Evolutionary conservation across 23 tunicate genomes (phyloP).

Genomic region (Trididemnum clinides): DNA sequence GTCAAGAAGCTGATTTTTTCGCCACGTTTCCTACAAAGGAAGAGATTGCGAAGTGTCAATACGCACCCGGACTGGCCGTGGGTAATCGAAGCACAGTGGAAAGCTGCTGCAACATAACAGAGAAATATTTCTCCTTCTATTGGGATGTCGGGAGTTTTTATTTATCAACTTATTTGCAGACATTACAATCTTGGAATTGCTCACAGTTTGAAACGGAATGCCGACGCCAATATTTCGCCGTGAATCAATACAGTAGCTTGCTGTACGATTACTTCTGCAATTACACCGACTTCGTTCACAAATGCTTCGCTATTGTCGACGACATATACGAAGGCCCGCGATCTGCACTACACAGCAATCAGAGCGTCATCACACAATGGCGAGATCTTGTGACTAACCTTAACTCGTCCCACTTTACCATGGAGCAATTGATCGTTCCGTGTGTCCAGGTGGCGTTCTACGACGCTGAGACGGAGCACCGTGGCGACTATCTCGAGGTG

Average conservation of each 20-base stretch:
- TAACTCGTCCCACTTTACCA: not conserved
- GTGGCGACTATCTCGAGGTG: slow-evolving; percentile 69
- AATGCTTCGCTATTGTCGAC: not conserved
- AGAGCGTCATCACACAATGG: not conserved
- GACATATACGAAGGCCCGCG: not conserved
- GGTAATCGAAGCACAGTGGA: not conserved
- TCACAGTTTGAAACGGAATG: slow-evolving; percentile 58
- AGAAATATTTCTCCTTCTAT: not conserved
- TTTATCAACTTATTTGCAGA: slow-evolving; percentile 1
- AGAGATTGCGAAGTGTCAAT: not conserved
- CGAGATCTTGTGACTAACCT: not conserved
- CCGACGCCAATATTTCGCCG: slow-evolving; percentile 12
- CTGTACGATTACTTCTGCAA: slow-evolving; percentile 49
- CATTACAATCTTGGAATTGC: slow-evolving; percentile 53
- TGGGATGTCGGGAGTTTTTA: not conserved
- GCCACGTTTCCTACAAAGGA: too few species aligned
- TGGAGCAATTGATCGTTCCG: slow-evolving; percentile 13
- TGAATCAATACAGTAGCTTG: slow-evolving; percentile 32
- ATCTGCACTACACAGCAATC: too few species aligned
- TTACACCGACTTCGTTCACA: not conserved
- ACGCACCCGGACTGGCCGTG: slow-evolving; percentile 10
- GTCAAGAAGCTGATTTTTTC: too few species aligned
- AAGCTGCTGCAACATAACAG: slow-evolving; percentile 4
- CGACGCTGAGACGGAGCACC: slow-evolving; percentile 42
- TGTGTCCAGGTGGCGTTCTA: slow-evolving; percentile 83